Percentiles rank a stretch among this genome's conserved stretches.
phyloP scores from a whole-genome alignment of 2,113 vertebrate species.

The Pelecanus crispus region DNA sequence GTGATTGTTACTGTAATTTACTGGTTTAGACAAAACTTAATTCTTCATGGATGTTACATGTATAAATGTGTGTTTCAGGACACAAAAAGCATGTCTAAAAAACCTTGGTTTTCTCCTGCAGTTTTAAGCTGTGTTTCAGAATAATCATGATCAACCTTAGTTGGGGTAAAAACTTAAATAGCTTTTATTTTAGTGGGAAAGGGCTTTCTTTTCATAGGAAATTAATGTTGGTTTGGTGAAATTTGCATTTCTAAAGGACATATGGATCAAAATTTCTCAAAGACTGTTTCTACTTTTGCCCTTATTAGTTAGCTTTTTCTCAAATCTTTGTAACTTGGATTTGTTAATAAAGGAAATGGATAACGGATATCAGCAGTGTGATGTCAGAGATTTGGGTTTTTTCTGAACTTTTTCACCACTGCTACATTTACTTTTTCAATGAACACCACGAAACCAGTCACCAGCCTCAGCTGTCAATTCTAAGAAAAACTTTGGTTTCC shows the following conservation, averaged over 20 bases:
- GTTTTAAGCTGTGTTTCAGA: neutral
- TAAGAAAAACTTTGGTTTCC: neutral
- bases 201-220: neutral
- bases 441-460: neutral
- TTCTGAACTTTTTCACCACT: neutral
- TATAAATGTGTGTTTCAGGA: neutral
- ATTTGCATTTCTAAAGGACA: neutral
- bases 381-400: neutral
- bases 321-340: neutral
- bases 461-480: neutral
- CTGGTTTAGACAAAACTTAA: neutral
- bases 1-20: neutral
- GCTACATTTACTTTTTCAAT: neutral
- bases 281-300: neutral
- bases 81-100: neutral
- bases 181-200: neutral
- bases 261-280: neutral
- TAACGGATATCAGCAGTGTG: neutral
- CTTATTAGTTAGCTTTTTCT: neutral
- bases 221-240: neutral
- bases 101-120: neutral
- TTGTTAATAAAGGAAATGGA: neutral
- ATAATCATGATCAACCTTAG: neutral
- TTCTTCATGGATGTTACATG: neutral
- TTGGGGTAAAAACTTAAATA: neutral